Base-by-base conservation (phyloP, 2,113 vertebrate species). In the Bos javanicus region DNA sequence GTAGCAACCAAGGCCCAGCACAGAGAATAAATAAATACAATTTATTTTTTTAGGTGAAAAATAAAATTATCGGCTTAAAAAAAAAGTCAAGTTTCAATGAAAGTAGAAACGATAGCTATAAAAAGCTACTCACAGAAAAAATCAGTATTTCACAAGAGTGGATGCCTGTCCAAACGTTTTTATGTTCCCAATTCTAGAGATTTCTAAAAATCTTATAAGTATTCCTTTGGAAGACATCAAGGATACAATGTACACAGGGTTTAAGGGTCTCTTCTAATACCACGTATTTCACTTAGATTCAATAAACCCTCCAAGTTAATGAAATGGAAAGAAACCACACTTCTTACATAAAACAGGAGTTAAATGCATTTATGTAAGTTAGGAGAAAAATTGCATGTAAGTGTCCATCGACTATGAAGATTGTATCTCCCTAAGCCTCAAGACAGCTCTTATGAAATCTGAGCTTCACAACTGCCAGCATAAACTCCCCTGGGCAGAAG, bases 131-230 rank as follows among this genome's bases (percentile, higher is more conserved):
- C 62, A 56, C 0, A 78, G 54, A 11, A 94, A 93, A 92, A 46
- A 25, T 54, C 30, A 95, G 5, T 60, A 78, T 12, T 67, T 78
- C 91, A 50, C 5, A 64, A 94, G 12, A 97, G 52, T 19, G 81
- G 39, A 92, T 86, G 48, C 54, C 26, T 54, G 5, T 60, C 5
- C 33, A 78, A 84, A 62, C 0, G 13, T 62, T 39, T 93, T 74
- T n/a, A 91, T 3, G 8, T 43, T 87, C 43, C 56, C 54, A 96
- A 88, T n/a, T 23, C 56, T 95, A 43, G 59, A 91, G 11, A 48
- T 64, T 71, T 86, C 60, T 88, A 64, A 94, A 97, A 33, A 82
- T 43, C 82, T 94, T 81, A 89, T 10, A 67, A 67, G 64, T 93
- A 86, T 43, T 86, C 36, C 23, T 78, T 36, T 60, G 62, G 92